These are phyloP conservation scores for Pararge aegeria DNA, from an alignment of 1,140 invertebrate genomes.

Conservation along the genomic window DNA sequence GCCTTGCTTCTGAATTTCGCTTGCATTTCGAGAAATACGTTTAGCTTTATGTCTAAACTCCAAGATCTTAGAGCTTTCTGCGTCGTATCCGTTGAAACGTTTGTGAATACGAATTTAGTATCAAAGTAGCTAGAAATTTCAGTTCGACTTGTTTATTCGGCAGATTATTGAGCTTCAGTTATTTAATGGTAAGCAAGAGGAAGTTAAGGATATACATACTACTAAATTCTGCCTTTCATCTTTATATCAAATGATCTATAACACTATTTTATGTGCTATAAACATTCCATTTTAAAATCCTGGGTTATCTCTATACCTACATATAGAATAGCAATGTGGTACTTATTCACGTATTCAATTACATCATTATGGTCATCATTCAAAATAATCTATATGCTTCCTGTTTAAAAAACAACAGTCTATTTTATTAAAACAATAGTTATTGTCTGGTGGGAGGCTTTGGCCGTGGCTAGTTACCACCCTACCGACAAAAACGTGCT, in stretches of 20 bases:
- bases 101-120: slow-evolving; percentile 34
- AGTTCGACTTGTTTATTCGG: slow-evolving; percentile 13
- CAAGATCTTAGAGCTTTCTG: slow-evolving; percentile 29
- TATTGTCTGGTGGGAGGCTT: too few relatives aligned
- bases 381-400: too few relatives aligned
- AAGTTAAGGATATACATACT: neutral
- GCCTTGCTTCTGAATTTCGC: neutral
- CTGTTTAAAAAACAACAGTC: too few relatives aligned
- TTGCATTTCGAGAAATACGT: slow-evolving; percentile 24
- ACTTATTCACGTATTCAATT: too few relatives aligned
- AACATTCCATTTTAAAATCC: too few relatives aligned
- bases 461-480: too few relatives aligned
- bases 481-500: too few relatives aligned
- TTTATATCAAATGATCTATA: neutral
- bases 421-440: too few relatives aligned
- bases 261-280: neutral
- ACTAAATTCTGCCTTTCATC: neutral
- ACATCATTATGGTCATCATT: too few relatives aligned
- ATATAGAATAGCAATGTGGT: too few relatives aligned
- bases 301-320: too few relatives aligned
- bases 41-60: slow-evolving; percentile 22
- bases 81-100: slow-evolving; percentile 25
- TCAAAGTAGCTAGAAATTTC: slow-evolving; percentile 22
- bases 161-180: slow-evolving; percentile 7
- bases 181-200: slow-evolving; percentile 3